These are phyloP conservation scores for Lepidocyrtoides sp. DNA, from an alignment of 2,888 invertebrate genomes.

Conservation along the genomic window DNA sequence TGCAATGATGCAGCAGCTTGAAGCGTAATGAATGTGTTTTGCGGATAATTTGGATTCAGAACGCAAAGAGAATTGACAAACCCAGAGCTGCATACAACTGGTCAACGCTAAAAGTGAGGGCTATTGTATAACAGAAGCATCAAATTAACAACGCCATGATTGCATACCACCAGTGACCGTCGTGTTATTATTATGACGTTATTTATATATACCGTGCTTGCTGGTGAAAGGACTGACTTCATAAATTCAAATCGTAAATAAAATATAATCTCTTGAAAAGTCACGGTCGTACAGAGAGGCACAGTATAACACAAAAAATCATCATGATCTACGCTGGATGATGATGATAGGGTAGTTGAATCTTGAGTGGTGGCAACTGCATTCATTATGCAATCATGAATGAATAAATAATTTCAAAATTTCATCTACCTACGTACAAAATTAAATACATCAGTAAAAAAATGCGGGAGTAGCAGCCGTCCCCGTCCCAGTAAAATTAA, in stretches of 20 bases:
- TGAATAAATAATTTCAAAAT: too few relatives aligned
- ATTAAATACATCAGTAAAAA: not conserved
- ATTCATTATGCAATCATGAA: not conserved
- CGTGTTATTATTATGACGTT: too few relatives aligned
- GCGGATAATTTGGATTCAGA: too few relatives aligned
- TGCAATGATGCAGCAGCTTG: not conserved
- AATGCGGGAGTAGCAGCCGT: constrained; percentile 33
- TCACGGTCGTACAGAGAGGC: not conserved
- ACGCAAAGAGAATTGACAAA: too few relatives aligned
- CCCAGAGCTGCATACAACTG: too few relatives aligned
- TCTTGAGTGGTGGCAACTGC: not conserved
- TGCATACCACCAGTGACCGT: too few relatives aligned
- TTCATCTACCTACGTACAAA: not conserved
- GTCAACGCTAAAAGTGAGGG: too few relatives aligned
- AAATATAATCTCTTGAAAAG: not conserved
- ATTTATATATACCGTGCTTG: too few relatives aligned
- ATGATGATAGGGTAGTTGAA: not conserved
- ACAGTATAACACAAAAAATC: too few relatives aligned
- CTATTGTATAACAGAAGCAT: too few relatives aligned
- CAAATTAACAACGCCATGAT: too few relatives aligned
- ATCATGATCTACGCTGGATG: not conserved
- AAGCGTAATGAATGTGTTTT: not conserved
- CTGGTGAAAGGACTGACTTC: not conserved
- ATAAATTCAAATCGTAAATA: not conserved
- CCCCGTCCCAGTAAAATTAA: constrained; percentile 14